Conservation (phyloP, 2,888 invertebrate genomes). For the Dendrolimus pini region DNA sequence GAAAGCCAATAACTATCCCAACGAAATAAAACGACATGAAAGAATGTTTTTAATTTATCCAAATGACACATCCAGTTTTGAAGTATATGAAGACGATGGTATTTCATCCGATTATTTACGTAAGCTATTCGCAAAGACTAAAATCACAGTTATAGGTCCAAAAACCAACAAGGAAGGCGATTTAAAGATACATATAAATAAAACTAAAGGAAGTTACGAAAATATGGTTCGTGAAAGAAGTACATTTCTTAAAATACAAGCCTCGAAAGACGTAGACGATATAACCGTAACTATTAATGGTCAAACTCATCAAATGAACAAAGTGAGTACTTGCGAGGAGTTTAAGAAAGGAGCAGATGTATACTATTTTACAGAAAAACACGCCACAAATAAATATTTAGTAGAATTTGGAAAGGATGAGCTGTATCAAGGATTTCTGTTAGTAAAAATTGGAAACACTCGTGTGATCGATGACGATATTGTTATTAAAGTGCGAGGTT, state of each 20-base stretch:
- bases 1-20: conserved; percentile 55
- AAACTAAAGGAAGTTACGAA: conserved; percentile 45
- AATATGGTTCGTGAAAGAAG: conserved; percentile 42
- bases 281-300: conserved; percentile 46
- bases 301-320: conserved; percentile 26
- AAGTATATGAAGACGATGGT: conserved; percentile 64
- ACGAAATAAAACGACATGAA: conserved; percentile 41
- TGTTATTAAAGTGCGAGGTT: conserved; percentile 46
- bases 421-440: conserved; percentile 38
- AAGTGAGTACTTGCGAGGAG: conserved; percentile 36
- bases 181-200: conserved; percentile 40
- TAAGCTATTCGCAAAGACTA: conserved; percentile 38
- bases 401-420: conserved; percentile 18
- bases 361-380: conserved; percentile 43
- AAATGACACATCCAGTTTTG: conserved; percentile 36
- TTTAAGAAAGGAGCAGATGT: conserved; percentile 38
- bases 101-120: conserved; percentile 43
- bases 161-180: conserved; percentile 32
- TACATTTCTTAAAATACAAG: conserved; percentile 50
- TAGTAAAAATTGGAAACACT: conserved; percentile 45
- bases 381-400: conserved; percentile 46
- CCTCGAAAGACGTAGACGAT: conserved; percentile 29
- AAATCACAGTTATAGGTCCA: conserved; percentile 35
- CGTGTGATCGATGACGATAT: conserved; percentile 44
- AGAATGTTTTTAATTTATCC: conserved; percentile 54